Evolutionary conservation across 2,113 vertebrate species (phyloP), one percentile per base, ranked within the genome.

Genomic region (Raja brachyura): DNA sequence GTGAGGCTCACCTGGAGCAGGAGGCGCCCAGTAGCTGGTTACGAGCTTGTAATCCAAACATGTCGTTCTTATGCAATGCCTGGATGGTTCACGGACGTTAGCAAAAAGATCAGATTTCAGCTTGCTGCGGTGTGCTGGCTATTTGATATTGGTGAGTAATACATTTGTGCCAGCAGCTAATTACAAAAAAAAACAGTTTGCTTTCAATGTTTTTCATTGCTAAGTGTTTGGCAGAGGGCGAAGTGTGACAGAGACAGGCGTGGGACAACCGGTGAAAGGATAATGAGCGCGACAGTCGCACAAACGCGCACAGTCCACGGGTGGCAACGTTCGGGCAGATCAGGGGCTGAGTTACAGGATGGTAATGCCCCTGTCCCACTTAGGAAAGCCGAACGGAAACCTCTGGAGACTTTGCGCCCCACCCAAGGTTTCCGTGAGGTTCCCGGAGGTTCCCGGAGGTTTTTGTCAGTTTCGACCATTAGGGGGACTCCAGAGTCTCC

Each of bases 181-280:
- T 86, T 86, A 31, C 75, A n/a, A n/a, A n/a, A n/a, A n/a, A 77
- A 77, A 77, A 77, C n/a, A 77, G 75, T 77, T 77, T 77, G 75
- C 33, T 77, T 77, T 77, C 75, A 77, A n/a, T 74, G n/a, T 33
- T 77, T 77, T 70, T 77, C 11, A 77, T 77, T n/a, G 16, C 28
- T 63, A 63, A 86, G 28, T 86, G 83, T 31, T 86, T 86, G 83
- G 83, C 83, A 31, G 4, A 18, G 59, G 5, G 28, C 61, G 68
- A 14, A 31, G 83, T 63, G 13, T 61, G 28, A 61, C 28, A 31
- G 59, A 63, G 83, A 16, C 59, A 31, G 13, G 31, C 56, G 25
- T 86, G 56, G 5, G 83, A 86, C n/a, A 20, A 31, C 13, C 28
- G 25, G 56, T 86, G 59, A 86, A 63, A 63, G 13, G 25, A 8